Base-by-base conservation (phyloP, 2,888 invertebrate genomes). In the Limnephilus rhombicus region DNA sequence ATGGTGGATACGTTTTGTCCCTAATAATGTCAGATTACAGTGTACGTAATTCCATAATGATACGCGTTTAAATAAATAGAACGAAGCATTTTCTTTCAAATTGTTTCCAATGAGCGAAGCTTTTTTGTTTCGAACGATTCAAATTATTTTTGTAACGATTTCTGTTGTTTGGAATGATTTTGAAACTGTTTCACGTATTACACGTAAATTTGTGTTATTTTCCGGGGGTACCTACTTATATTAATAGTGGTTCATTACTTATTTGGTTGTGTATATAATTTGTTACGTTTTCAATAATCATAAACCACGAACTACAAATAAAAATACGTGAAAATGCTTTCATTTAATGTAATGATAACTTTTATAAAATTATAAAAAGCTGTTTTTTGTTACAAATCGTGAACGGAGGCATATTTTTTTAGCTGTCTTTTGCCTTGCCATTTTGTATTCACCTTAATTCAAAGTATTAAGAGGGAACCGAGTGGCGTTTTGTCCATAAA, bases 61-160 rank as follows among this genome's bases (percentile, higher is more conserved):
- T 82, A n/a, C 53, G 9, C 88, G 91, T 88, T 86, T 91, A 91
- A 88, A 88, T 80, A 87, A 91, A 91, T 53, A 88, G 80, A 90
- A 90, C 18, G 53, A 31, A 18, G 45, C 31, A 82, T 89, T 82
- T 89, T 89, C 9, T 87, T 29, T 87, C 87, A 49, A 45, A 68
- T 68, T 68, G 68, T 68, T 68, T 68, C 68, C 24, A 68, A n/a
- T n/a, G 68, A 68, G n/a, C 24, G 68, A 24, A 68, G 2, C 68
- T 68, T 68, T 68, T 82, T 82, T 82, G 82, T 82, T 82, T 82
- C 82, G 82, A 82, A 82, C 18, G 15, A 82, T 82, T 34, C 34
- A 34, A 82, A 82, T 82, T 82, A 82, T 34, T 82, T 82, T 31
- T 82, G 7, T 31, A 68, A 68, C 24, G n/a, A 68, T 68, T 68